Percentiles rank a stretch among this genome's conserved stretches.
phyloP scores from a whole-genome alignment of 2,113 vertebrate genomes.

The Lonchura striata region DNA sequence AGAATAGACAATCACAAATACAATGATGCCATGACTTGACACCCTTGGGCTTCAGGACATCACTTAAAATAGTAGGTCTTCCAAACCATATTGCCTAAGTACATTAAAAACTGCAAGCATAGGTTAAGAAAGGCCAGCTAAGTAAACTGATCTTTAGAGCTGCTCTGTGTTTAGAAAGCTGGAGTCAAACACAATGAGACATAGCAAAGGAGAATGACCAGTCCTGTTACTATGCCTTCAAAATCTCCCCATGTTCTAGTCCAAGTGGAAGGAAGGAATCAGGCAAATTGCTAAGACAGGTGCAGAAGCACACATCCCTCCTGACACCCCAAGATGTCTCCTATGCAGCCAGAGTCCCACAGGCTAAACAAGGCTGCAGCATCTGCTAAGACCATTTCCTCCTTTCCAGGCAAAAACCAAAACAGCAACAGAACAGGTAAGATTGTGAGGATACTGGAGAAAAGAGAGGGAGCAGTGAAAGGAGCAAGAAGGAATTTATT shows the following conservation, averaged over 20 bases:
- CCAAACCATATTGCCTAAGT: neutral
- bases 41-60: neutral
- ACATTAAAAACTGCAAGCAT: neutral
- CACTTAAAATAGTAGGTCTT: neutral
- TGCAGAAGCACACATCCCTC: neutral
- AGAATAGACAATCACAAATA: neutral
- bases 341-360: neutral
- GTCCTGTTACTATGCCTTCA: neutral
- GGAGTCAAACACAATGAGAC: neutral
- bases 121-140: neutral
- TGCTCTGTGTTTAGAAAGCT: neutral
- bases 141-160: neutral
- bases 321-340: fast-evolving
- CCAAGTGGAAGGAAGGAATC: neutral
- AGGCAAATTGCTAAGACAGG: neutral
- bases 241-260: neutral
- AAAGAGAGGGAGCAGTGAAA: neutral
- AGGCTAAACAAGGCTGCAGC: neutral
- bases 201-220: neutral
- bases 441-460: neutral
- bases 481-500: neutral
- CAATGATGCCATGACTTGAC: neutral
- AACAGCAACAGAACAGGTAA: neutral
- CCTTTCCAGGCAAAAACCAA: neutral
- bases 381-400: neutral